Percentiles rank a stretch among this genome's conserved stretches.
Conservation (phyloP, 2,888 invertebrate genomes). For the Tuta absoluta region DNA sequence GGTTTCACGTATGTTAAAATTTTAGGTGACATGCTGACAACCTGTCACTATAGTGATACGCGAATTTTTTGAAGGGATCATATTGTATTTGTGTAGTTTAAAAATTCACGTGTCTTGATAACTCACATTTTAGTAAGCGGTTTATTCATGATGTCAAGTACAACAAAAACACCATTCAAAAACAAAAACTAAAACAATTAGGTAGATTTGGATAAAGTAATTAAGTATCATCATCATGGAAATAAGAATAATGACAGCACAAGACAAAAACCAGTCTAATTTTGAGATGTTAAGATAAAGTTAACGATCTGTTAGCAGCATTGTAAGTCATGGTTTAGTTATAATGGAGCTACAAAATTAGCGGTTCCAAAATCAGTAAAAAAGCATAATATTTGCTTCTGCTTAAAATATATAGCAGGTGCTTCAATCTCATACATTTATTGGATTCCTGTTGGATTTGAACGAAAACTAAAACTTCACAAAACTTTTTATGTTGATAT, state of each 20-base stretch:
- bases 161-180: neutral
- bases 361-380: neutral
- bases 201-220: neutral
- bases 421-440: too few species aligned
- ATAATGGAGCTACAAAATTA: neutral
- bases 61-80: too few species aligned
- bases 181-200: neutral
- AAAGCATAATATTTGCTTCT: neutral
- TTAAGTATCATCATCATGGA: neutral
- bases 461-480: too few species aligned
- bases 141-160: neutral
- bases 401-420: neutral
- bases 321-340: conserved; percentile 13
- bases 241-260: conserved; percentile 9
- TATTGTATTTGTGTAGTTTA: too few species aligned
- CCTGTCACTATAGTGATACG: too few species aligned
- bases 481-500: too few species aligned
- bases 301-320: conserved; percentile 13
- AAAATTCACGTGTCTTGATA: too few species aligned
- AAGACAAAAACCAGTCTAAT: conserved; percentile 12
- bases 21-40: too few species aligned
- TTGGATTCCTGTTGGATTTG: too few species aligned
- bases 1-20: too few species aligned
- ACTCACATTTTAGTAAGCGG: neutral
- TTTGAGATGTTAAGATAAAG: conserved; percentile 16